Evolutionary conservation across 2,113 vertebrate genomes (phyloP), one percentile per base, ranked within the genome.

Genomic region (Helogale parvula): DNA sequence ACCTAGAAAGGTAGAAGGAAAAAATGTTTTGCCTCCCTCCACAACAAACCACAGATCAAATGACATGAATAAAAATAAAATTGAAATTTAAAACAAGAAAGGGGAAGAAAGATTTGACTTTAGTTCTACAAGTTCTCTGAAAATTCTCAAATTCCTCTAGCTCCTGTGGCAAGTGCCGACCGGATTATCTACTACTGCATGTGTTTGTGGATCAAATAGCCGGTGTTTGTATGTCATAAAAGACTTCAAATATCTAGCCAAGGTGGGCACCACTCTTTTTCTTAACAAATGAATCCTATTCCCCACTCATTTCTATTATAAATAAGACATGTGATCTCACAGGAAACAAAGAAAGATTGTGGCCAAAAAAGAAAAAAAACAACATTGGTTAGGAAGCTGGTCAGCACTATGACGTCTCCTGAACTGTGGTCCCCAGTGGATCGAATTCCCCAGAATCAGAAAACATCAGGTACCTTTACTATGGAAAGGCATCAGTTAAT

Each of bases 31-130:
- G 92, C 63, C 27, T 86, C 11, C 65, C 65, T 76, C 9, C 11
- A 38, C 52, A 93, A 83, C 95, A 97, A 94, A 97, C 35, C 66
- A 80, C 81, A 98, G 63, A 76, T 88, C 31, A 95, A 96, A 97
- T 31, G 52, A 94, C 86, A 88, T 76, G 52, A 96, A 83, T 50
- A 88, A 93, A 97, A 97, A 93, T 71, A 94, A 97, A 96, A 87
- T 84, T 65, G 72, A 86, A 88, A 91, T n/a, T 84, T 95, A 47
- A 17, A 74, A 77, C 52, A 94, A 91, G 57, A 84, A 93, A 97
- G n/a, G 80, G 91, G 47, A 52, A 91, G 33, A 91, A 9, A 52
- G 33, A 80, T 52, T 92, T 72, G n/a, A 88, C 72, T 88, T 81
- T 57, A 47, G 29, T 93, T 93, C 93, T 63, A 90, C 2, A 82